Evolutionary conservation across 2,888 invertebrate species (phyloP).

Genomic region (Caenorhabditis imperialis): DNA sequence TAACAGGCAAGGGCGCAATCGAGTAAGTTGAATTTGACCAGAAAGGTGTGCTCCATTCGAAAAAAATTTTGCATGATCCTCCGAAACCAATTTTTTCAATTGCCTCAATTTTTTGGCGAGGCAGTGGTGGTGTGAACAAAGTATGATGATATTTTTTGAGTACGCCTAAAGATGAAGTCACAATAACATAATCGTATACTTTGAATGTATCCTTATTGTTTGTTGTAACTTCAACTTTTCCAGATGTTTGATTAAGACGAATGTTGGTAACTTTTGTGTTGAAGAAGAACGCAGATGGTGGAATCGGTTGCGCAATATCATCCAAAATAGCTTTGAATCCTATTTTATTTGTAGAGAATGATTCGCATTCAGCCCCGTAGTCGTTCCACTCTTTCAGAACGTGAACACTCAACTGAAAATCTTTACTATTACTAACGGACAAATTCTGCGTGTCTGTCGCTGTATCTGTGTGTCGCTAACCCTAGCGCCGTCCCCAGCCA

Average conservation of each 20-base stretch:
- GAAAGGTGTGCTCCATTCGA: constrained; percentile 71
- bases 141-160: constrained; percentile 67
- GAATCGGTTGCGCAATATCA: constrained; percentile 57
- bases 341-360: constrained; percentile 67
- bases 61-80: constrained; percentile 70
- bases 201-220: constrained; percentile 34
- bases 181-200: constrained; percentile 72
- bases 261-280: constrained; percentile 67
- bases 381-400: constrained; percentile 74
- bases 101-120: constrained; percentile 67
- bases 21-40: constrained; percentile 69
- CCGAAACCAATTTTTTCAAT: constrained; percentile 72
- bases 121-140: constrained; percentile 65
- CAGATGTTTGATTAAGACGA: constrained; percentile 15
- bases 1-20: constrained; percentile 67
- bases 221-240: constrained; percentile 24
- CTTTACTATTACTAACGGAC: no score
- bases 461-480: no score
- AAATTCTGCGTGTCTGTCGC: no score
- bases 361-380: constrained; percentile 66
- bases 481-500: no score
- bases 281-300: constrained; percentile 58
- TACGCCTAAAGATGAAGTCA: constrained; percentile 73
- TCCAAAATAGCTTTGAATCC: constrained; percentile 72
- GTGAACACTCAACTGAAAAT: constrained; percentile 68